These are phyloP conservation scores for Tromatobia lineatoria DNA, from an alignment of 2,888 invertebrate genomes.

Conservation along the genomic window DNA sequence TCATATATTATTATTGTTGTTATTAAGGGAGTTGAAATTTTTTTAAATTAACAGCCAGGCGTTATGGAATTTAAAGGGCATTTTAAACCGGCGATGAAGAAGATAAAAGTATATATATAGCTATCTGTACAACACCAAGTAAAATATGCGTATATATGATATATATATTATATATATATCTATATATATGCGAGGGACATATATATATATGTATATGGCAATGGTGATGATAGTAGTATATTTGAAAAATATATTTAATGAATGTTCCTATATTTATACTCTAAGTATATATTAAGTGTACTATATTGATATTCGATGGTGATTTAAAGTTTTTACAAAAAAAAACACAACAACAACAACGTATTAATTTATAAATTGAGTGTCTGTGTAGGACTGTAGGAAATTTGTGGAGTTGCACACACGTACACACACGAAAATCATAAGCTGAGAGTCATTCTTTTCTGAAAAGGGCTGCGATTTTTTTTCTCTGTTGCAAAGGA, in stretches of 20 bases:
- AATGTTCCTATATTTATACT: conserved; percentile 86
- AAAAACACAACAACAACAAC: conserved; percentile 70
- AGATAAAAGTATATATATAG: conserved; percentile 70
- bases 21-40: not conserved
- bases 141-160: conserved; percentile 79
- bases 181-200: conserved; percentile 72
- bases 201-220: conserved; percentile 73
- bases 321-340: conserved; percentile 83
- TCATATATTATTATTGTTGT: no score
- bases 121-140: conserved; percentile 83
- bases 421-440: no score
- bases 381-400: conserved; percentile 81
- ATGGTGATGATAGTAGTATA: conserved; percentile 79
- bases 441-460: no score
- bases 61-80: conserved; percentile 81
- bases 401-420: conserved; percentile 59
- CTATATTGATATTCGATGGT: conserved; percentile 84
- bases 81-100: conserved; percentile 80
- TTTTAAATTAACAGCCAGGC: conserved; percentile 71
- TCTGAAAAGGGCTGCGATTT: no score
- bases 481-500: no score
- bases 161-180: conserved; percentile 76
- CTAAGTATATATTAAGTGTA: conserved; percentile 84
- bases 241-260: conserved; percentile 84
- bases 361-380: conserved; percentile 76